Evolutionary conservation across 2,888 invertebrate species (phyloP), one percentile per base, ranked within the genome.

Genomic region (Parnassius glacialis): DNA sequence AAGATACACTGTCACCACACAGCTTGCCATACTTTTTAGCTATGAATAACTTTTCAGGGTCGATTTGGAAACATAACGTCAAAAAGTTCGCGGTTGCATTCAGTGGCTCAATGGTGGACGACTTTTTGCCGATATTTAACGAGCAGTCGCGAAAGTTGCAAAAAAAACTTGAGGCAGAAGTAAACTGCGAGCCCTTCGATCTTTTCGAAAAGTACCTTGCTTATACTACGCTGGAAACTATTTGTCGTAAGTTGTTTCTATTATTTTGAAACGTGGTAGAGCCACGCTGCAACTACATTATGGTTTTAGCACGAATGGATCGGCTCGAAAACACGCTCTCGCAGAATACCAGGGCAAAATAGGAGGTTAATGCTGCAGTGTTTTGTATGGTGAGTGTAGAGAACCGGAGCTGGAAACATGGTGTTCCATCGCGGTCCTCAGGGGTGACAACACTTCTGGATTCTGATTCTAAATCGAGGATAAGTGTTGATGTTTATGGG

Each of bases 211-310:
- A 81, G n/a, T 71, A 75, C 3, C 72, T 68, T 11, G 76, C 83
- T 0, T 70, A 71, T n/a, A 71, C 74, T 2, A 82, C 87, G 0
- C 60, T 88, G 55, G 86, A 87, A 63, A 65, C 83, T 12, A 84
- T 87, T 51, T 87, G 85, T 59, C 84, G 88, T 87, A 65, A 82
- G 82, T n/a, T 34, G 25, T 57, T 65, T 52, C 12, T 2, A 10
- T 3, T 43, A 10, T 9, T 20, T 20, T 1, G 1, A 20, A 20
- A 20, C 16, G 2, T 20, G 16, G 16, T 20, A 20, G 2, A 20
- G 16, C 16, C 16, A 20, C 16, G 16, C 16, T 20, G 16, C 16
- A 20, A 2, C 16, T 20, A 20, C 2, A 20, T 20, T 20, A 20
- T 20, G 16, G 16, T 20, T 20, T 1, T 20, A 20, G 20, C 20